Percentiles rank a stretch among this genome's conserved stretches.
Conservation (phyloP, 2,888 invertebrate genomes). For the Cepaea hortensis region DNA sequence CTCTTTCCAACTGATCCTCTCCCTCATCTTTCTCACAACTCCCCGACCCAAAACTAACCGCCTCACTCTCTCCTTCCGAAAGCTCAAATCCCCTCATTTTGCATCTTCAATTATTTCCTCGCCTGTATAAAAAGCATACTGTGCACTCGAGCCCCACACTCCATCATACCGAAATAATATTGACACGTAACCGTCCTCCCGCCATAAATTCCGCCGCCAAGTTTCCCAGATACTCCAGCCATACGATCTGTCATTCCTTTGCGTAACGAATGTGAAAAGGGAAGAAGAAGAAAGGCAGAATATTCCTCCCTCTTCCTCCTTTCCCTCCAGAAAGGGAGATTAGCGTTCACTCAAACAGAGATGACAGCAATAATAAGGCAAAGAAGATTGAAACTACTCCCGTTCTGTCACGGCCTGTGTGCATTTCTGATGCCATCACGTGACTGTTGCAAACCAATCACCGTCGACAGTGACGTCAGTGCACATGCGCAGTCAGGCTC, state of each 20-base stretch:
- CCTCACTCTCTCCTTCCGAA: background rate
- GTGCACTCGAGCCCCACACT: background rate
- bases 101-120: conserved; percentile 20
- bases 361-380: background rate
- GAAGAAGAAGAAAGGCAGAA: conserved; percentile 1
- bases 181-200: background rate
- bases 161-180: background rate
- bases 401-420: background rate
- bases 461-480: background rate
- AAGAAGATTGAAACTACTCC: conserved; percentile 9
- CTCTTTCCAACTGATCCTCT: background rate
- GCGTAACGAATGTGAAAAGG: background rate
- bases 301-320: background rate
- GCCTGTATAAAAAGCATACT: background rate
- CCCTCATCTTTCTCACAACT: background rate
- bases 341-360: background rate
- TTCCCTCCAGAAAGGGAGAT: background rate
- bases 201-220: background rate
- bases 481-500: conserved; percentile 20
- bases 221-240: background rate
- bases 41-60: background rate
- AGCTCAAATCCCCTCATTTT: background rate
- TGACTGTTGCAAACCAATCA: conserved; percentile 2
- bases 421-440: conserved; percentile 20
- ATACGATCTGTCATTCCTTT: background rate